Evolutionary conservation across 2,797 vertebrate genomes (phyloP).

Genomic region (Champsocephalus esox): DNA sequence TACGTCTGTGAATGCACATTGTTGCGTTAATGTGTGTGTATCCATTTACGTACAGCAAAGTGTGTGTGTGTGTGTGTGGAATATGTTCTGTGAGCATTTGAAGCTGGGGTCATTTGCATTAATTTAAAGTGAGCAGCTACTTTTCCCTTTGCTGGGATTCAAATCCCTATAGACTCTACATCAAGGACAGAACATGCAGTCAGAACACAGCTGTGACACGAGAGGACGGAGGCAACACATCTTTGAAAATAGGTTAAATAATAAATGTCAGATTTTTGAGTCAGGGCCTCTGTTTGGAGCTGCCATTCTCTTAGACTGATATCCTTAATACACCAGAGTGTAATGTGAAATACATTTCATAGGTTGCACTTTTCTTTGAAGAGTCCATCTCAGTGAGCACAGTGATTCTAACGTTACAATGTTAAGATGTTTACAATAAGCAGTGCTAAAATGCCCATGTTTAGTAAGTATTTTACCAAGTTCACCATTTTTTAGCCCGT

Average conservation of each 20-base stretch:
- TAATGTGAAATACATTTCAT: not conserved
- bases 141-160: constrained; percentile 25
- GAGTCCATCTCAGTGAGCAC: too few relatives aligned
- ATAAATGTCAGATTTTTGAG: not conserved
- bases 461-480: too few relatives aligned
- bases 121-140: constrained; percentile 37
- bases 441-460: too few relatives aligned
- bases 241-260: constrained; percentile 9
- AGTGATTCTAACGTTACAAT: not conserved
- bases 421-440: not conserved
- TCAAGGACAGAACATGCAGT: constrained; percentile 22
- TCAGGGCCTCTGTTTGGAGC: not conserved
- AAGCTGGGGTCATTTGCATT: constrained; percentile 52
- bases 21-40: constrained; percentile 12
- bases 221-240: not conserved
- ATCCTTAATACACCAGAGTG: not conserved
- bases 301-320: not conserved
- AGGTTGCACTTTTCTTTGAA: not conserved
- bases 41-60: constrained; percentile 14
- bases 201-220: constrained; percentile 48
- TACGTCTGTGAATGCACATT: constrained; percentile 18
- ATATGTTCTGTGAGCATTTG: constrained; percentile 24
- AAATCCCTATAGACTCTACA: constrained; percentile 36
- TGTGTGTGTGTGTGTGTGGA: not conserved
- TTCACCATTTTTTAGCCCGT: too few relatives aligned